These are phyloP conservation scores for Volucella inflata DNA, from an alignment of 2,888 invertebrate genomes.

Conservation along the genomic window DNA sequence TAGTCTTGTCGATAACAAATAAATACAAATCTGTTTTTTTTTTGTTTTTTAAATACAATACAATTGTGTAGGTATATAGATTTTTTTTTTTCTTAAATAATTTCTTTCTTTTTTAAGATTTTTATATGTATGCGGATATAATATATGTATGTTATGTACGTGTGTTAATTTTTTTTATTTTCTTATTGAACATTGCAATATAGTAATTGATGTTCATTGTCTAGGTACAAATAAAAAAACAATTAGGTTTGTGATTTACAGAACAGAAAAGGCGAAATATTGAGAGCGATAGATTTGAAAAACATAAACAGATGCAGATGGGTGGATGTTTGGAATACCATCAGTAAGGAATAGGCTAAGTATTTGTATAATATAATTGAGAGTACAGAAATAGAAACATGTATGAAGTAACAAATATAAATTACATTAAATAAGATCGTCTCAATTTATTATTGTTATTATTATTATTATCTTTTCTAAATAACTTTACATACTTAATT, in stretches of 20 bases:
- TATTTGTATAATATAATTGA: slow-evolving; percentile 10
- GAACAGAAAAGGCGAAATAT: background rate
- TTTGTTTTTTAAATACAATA: slow-evolving; percentile 44
- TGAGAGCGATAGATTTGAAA: slow-evolving; percentile 11
- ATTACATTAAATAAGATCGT: slow-evolving; percentile 28
- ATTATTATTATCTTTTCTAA: slow-evolving; percentile 3
- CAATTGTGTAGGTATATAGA: slow-evolving; percentile 12
- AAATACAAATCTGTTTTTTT: slow-evolving; percentile 58
- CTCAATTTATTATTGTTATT: background rate
- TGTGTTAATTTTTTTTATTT: background rate
- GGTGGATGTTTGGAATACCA: background rate
- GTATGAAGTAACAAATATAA: slow-evolving; percentile 24
- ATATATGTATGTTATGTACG: too few species aligned
- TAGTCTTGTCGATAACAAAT: slow-evolving; percentile 59
- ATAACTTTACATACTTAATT: slow-evolving; percentile 53
- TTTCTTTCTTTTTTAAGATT: slow-evolving; percentile 10
- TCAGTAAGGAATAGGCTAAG: background rate
- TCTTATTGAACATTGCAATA: slow-evolving; percentile 25
- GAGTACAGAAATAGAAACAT: slow-evolving; percentile 20
- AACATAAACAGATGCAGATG: background rate
- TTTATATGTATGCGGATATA: slow-evolving; percentile 8
- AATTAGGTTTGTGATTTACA: slow-evolving; percentile 27
- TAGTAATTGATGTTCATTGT: slow-evolving; percentile 30
- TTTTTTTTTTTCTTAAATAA: slow-evolving; percentile 9
- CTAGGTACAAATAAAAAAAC: background rate